A percentile compares a stretch with the other conserved stretches of the same genome.
These are phyloP conservation scores for Arctia plantaginis DNA, from an alignment of 2,888 invertebrate species.

Conservation along the genomic window DNA sequence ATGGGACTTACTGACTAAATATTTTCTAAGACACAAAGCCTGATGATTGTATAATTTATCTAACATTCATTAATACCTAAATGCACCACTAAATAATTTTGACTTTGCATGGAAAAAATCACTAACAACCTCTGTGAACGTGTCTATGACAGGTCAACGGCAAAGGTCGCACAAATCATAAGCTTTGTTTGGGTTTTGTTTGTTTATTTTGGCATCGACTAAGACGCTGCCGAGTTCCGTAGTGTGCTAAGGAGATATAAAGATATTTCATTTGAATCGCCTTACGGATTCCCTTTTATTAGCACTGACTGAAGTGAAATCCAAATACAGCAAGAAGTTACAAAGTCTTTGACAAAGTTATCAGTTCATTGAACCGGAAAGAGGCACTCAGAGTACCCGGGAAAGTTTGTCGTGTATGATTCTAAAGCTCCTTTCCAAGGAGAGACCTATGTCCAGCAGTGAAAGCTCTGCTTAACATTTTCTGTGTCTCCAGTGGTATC, in stretches of 20 bases:
- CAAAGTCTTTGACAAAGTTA: not conserved
- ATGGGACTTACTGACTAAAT: slow-evolving; percentile 54
- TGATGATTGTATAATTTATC: not conserved
- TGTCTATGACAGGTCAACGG: not conserved
- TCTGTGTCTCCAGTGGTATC: no score
- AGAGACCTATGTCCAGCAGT: no score
- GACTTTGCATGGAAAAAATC: not conserved
- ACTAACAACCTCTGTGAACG: not conserved
- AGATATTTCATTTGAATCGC: not conserved
- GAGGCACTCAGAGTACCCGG: not conserved
- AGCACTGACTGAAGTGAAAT: no score
- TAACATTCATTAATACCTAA: no score
- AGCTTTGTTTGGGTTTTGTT: not conserved
- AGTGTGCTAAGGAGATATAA: not conserved
- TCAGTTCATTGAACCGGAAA: not conserved
- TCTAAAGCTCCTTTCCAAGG: no score
- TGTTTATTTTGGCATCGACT: not conserved
- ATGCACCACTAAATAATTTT: no score
- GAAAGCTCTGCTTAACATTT: no score
- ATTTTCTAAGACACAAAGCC: slow-evolving; percentile 5
- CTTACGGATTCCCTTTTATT: not conserved
- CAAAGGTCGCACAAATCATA: not conserved
- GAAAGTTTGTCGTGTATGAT: no score
- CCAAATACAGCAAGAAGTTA: not conserved
- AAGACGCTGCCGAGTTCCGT: not conserved